These are phyloP conservation scores for Aleiodes testaceus DNA, from an alignment of 2,888 invertebrate genomes.

Conservation along the genomic window DNA sequence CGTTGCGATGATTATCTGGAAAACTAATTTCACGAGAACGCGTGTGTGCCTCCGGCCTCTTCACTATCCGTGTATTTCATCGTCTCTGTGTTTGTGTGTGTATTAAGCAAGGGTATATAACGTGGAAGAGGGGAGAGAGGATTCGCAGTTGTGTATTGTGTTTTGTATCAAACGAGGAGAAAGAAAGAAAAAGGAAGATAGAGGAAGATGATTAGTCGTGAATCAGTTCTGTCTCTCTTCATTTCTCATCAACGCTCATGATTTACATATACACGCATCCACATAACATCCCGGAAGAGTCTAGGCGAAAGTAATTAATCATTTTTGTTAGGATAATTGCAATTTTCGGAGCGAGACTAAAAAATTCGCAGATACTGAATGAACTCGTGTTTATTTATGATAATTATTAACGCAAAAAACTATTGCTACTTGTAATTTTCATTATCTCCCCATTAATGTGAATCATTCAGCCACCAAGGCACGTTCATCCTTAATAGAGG, in stretches of 20 bases:
- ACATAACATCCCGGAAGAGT: constrained; percentile 49
- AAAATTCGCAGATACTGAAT: too few relatives aligned
- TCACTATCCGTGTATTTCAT: constrained; percentile 56
- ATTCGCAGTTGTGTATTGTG: constrained; percentile 50
- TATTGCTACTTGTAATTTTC: constrained; percentile 72
- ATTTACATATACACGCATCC: constrained; percentile 51
- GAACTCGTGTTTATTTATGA: too few relatives aligned
- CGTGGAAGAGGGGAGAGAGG: constrained; percentile 42
- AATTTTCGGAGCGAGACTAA: too few relatives aligned
- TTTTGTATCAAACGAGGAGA: constrained; percentile 36
- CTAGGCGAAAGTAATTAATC: too few relatives aligned
- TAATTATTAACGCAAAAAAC: constrained; percentile 43
- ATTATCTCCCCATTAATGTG: constrained; percentile 70
- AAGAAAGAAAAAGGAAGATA: constrained; percentile 59
- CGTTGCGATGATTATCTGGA: constrained; percentile 72
- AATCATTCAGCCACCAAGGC: constrained; percentile 68
- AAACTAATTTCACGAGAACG: constrained; percentile 71
- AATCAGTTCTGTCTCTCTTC: constrained; percentile 43
- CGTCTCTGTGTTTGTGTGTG: constrained; percentile 14
- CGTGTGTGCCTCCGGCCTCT: constrained; percentile 56
- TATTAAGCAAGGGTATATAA: constrained; percentile 48
- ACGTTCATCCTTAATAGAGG: constrained; percentile 71
- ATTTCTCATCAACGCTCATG: constrained; percentile 11
- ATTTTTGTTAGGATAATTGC: too few relatives aligned
- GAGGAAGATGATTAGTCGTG: constrained; percentile 65